Percentiles rank a stretch among this genome's conserved stretches.
These are phyloP conservation scores for Armadillidium nasatum DNA, from an alignment of 1,140 invertebrate genomes.

Conservation along the genomic window DNA sequence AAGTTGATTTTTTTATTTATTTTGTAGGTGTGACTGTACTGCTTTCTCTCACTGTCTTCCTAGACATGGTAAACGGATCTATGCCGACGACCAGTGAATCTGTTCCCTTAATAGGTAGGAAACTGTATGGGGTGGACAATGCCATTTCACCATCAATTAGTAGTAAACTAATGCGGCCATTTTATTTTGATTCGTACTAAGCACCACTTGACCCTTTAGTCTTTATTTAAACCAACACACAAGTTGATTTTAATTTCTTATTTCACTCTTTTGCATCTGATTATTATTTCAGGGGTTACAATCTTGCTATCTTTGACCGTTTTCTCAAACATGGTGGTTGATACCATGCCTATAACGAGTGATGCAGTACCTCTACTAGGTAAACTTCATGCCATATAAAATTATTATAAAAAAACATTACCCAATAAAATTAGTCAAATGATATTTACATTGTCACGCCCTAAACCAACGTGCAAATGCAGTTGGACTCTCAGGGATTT, in stretches of 20 bases:
- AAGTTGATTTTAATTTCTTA: conserved; percentile 46
- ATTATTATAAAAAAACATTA: not conserved
- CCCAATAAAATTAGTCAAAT: no score
- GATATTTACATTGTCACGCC: not conserved
- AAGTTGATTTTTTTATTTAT: conserved; percentile 33
- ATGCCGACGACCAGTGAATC: conserved; percentile 64
- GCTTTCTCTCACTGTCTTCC: conserved; percentile 67
- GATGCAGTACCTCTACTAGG: conserved; percentile 79
- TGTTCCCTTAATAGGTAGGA: conserved; percentile 84
- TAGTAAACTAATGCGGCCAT: conserved; percentile 30
- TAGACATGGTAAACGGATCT: conserved; percentile 61
- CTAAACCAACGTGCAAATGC: not conserved
- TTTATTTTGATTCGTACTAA: conserved; percentile 24
- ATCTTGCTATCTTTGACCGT: conserved; percentile 84
- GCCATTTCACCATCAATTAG: conserved; percentile 45
- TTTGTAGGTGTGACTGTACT: conserved; percentile 63
- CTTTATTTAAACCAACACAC: conserved; percentile 43
- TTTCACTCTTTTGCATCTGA: conserved; percentile 40
- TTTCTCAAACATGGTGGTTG: conserved; percentile 77
- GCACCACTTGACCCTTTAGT: conserved; percentile 34
- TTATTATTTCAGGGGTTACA: conserved; percentile 65
- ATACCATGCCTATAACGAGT: conserved; percentile 77
- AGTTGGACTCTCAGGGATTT: not conserved
- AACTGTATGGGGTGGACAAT: conserved; percentile 36
- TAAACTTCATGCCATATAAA: conserved; percentile 49